These are phyloP conservation scores for Caretta caretta DNA, from an alignment of 2,113 vertebrate genomes.

Conservation along the genomic window DNA sequence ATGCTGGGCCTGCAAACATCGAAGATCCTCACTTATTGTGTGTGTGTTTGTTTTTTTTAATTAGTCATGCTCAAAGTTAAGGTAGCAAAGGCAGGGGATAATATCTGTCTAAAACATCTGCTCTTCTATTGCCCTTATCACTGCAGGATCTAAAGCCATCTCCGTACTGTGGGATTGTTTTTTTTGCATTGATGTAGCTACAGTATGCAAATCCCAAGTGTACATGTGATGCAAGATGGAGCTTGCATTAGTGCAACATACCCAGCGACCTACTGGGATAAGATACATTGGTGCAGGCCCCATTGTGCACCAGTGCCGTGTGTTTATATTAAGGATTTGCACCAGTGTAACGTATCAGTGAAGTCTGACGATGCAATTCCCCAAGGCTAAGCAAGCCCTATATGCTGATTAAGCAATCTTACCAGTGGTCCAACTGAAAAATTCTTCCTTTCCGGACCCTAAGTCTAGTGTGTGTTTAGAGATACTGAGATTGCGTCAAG, in stretches of 20 bases:
- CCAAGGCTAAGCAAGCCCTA: not conserved
- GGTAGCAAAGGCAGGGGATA: not conserved
- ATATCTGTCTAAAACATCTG: rapidly evolving
- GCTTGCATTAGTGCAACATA: not conserved
- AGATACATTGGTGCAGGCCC: not conserved
- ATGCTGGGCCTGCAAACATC: not conserved
- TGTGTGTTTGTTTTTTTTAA: not conserved
- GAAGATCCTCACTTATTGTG: not conserved
- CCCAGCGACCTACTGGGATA: not conserved
- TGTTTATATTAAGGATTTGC: not conserved
- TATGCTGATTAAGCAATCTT: not conserved
- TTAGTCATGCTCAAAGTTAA: not conserved
- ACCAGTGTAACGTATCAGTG: not conserved
- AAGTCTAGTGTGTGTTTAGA: not conserved
- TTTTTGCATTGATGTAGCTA: not conserved
- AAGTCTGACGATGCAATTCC: not conserved
- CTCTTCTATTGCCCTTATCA: not conserved
- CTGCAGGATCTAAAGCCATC: not conserved
- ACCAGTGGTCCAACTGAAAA: not conserved
- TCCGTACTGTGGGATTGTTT: rapidly evolving
- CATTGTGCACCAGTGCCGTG: not conserved
- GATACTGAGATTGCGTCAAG: not conserved
- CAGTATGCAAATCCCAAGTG: rapidly evolving
- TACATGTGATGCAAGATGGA: not conserved
- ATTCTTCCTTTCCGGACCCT: not conserved